Conservation (phyloP, 2,888 invertebrate species). For the Coelopa pilipes region DNA sequence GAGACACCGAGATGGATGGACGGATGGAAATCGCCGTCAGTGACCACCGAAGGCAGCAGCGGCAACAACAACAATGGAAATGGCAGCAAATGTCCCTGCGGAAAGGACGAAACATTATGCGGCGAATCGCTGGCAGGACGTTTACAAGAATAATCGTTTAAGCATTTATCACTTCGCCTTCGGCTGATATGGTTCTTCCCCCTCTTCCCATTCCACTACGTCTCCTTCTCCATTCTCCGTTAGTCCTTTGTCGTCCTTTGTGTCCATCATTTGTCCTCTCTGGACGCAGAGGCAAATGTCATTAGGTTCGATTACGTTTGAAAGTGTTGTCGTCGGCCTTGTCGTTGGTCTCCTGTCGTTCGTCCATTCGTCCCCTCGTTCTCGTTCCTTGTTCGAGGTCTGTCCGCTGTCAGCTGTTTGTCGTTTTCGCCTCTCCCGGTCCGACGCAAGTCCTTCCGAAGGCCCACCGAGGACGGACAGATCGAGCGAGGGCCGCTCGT, state of each 20-base stretch:
- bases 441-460: not conserved
- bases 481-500: conserved; percentile 4
- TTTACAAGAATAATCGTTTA: conserved; percentile 32
- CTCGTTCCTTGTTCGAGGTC: not conserved
- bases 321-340: not conserved
- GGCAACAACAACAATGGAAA: not conserved
- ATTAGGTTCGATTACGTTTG: conserved; percentile 30
- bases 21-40: no score
- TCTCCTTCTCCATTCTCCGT: not conserved
- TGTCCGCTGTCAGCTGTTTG: not conserved
- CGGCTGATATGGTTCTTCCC: not conserved
- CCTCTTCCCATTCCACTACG: not conserved
- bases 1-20: not conserved
- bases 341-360: conserved; percentile 7
- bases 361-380: not conserved
- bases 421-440: not conserved
- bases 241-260: conserved; percentile 1
- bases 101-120: conserved; percentile 3
- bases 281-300: conserved; percentile 3
- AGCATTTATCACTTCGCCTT: conserved; percentile 27
- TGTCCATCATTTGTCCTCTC: no score
- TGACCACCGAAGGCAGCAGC: not conserved
- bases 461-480: not conserved
- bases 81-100: not conserved
- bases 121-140: conserved; percentile 15